Percentiles rank a stretch among this genome's conserved stretches.
These are phyloP conservation scores for Limenitis camilla DNA, from an alignment of 2,888 invertebrate genomes.

Conservation along the genomic window DNA sequence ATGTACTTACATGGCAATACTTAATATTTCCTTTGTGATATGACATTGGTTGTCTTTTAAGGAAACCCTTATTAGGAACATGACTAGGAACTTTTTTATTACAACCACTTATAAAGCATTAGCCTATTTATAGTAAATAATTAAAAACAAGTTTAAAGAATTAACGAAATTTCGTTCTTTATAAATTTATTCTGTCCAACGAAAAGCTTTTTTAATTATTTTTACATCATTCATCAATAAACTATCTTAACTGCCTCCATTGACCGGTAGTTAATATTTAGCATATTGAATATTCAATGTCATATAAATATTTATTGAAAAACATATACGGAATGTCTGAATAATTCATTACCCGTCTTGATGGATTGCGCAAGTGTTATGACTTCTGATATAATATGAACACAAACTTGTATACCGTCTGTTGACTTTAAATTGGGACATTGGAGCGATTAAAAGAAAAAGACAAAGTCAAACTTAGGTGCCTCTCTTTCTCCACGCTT, in stretches of 20 bases:
- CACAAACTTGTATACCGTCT: neutral
- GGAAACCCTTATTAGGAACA: slow-evolving; percentile 8
- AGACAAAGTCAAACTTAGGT: too few species aligned
- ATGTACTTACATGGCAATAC: slow-evolving; percentile 3
- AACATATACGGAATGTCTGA: slow-evolving; percentile 15
- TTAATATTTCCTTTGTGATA: slow-evolving; percentile 14
- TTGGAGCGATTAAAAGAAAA: too few species aligned
- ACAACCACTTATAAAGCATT: neutral
- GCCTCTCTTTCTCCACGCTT: too few species aligned
- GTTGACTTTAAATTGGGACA: too few species aligned
- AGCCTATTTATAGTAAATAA: too few species aligned
- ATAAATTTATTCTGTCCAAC: too few species aligned
- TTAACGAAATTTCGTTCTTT: too few species aligned
- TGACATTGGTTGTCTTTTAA: slow-evolving; percentile 12
- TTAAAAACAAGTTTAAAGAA: neutral
- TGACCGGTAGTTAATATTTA: slow-evolving; percentile 9
- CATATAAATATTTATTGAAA: slow-evolving; percentile 15
- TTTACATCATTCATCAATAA: too few species aligned
- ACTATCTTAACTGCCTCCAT: neutral
- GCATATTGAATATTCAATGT: slow-evolving; percentile 10
- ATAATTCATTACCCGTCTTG: slow-evolving; percentile 24
- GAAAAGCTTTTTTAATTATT: too few species aligned
- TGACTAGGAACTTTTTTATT: slow-evolving; percentile 5
- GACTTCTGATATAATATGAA: slow-evolving; percentile 16
- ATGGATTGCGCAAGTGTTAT: slow-evolving; percentile 26